Percentiles rank a stretch among this genome's conserved stretches.
These are phyloP conservation scores for Mesaphorura yosii DNA, from an alignment of 1,140 invertebrate genomes.

Conservation along the genomic window DNA sequence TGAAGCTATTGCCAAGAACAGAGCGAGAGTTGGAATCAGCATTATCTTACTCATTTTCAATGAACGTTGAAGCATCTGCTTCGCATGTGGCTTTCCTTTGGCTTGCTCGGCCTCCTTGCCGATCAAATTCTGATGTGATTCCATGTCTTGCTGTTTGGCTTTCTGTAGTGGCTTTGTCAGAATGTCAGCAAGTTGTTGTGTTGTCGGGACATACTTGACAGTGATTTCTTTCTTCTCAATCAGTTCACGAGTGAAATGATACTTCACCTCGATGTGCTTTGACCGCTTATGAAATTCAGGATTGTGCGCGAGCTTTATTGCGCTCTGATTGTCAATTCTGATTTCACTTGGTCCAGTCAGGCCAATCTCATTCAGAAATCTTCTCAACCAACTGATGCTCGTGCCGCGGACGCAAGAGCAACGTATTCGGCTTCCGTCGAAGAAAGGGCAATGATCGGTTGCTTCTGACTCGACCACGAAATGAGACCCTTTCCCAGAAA, in stretches of 20 bases:
- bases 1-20: no score
- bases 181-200: constrained; percentile 34
- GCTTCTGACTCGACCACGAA: constrained; percentile 33
- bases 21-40: no score
- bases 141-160: neutral
- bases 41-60: no score
- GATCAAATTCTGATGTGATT: neutral
- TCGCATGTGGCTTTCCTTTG: no score
- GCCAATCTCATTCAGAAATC: constrained; percentile 30
- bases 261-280: constrained; percentile 36
- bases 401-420: constrained; percentile 23
- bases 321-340: constrained; percentile 33
- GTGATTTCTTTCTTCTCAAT: constrained; percentile 30
- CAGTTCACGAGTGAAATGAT: constrained; percentile 35
- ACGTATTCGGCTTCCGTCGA: constrained; percentile 36
- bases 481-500: constrained; percentile 28
- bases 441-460: constrained; percentile 34
- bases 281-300: constrained; percentile 36
- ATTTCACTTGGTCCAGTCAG: constrained; percentile 17
- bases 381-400: constrained; percentile 33
- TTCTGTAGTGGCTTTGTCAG: constrained; percentile 34
- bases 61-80: no score
- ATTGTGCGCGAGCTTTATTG: constrained; percentile 34
- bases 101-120: no score
- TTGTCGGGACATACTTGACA: constrained; percentile 30